A percentile compares a stretch with the other conserved stretches of the same genome.
These are phyloP conservation scores for Mus pahari DNA, from an alignment of 2,113 vertebrate species.

Conservation along the genomic window DNA sequence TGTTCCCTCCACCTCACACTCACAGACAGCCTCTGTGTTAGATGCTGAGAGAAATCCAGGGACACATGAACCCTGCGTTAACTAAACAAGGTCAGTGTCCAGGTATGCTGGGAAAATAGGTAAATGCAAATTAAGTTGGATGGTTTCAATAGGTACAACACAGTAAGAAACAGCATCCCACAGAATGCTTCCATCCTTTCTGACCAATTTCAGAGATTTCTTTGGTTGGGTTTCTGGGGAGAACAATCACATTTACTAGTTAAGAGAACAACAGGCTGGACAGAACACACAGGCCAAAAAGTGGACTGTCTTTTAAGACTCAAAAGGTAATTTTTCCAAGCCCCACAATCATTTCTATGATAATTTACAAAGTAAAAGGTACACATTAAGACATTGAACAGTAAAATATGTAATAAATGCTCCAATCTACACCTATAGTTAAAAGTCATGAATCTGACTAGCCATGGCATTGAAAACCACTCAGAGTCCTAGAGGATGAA, in stretches of 20 bases:
- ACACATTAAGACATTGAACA: constrained; percentile 73
- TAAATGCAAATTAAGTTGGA: not conserved
- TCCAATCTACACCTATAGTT: constrained; percentile 64
- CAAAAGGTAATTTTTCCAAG: constrained; percentile 69
- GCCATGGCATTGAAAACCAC: constrained; percentile 60
- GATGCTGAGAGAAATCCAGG: not conserved
- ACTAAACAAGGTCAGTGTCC: too few relatives aligned
- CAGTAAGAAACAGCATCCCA: not conserved
- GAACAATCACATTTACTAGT: constrained; percentile 81
- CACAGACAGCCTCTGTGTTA: too few relatives aligned
- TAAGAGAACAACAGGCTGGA: constrained; percentile 82
- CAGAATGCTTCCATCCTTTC: not conserved
- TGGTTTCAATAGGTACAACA: not conserved
- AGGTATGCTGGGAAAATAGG: not conserved
- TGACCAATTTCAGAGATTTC: not conserved
- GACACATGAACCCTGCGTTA: accelerated
- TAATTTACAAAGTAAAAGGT: constrained; percentile 80
- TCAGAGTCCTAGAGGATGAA: not conserved
- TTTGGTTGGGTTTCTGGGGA: too few relatives aligned
- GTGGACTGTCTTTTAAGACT: constrained; percentile 79
- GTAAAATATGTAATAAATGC: constrained; percentile 72
- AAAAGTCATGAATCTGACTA: constrained; percentile 56
- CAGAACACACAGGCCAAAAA: constrained; percentile 83
- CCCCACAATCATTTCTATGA: constrained; percentile 69
- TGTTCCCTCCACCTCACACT: not conserved